Evolutionary conservation across 2,888 invertebrate genomes (phyloP), one percentile per base, ranked within the genome.

Genomic region (Plusia festucae): DNA sequence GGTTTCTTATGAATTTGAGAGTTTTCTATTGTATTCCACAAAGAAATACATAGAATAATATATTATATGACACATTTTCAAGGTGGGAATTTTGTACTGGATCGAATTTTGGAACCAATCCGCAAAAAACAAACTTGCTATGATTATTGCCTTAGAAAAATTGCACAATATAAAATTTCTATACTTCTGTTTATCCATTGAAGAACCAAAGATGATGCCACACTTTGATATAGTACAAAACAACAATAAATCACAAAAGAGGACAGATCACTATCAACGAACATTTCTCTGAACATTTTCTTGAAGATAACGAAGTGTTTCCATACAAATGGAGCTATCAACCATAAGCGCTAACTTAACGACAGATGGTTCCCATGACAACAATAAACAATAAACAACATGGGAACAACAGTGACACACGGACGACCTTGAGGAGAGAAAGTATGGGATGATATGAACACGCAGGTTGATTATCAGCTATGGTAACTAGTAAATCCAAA

Each of bases 341-440:
- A 16, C 46, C 2, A 13, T 53, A 60, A 51, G 5, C 20, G 16
- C 15, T 20, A 55, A 5, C 24, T 22, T n/a, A n/a, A 53, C 60
- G 32, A 32, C 57, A 18, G 8, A 60, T 40, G 53, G 20, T 81
- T 80, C 80, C 77, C 80, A 81, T 65, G 56, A 55, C n/a, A 54
- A 82, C 83, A 81, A 83, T 83, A 60, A 18, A 83, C 83, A 84
- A 83, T 83, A 72, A 30, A 30, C 30, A 9, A 9, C 5, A n/a
- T 40, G n/a, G 3, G 40, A 68, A 84, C 84, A 82, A 83, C 82
- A 52, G 74, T 63, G 77, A 65, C 75, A 82, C 49, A 73, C 16
- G 53, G 65, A 61, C 76, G 83, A 84, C 84, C 85, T 84, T 84
- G 83, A 53, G 6, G 20, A 63, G 80, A 76, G 84, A 84, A 83